Base-by-base conservation (phyloP, 2,797 vertebrate genomes). In the Coregonus ussuriensis region DNA sequence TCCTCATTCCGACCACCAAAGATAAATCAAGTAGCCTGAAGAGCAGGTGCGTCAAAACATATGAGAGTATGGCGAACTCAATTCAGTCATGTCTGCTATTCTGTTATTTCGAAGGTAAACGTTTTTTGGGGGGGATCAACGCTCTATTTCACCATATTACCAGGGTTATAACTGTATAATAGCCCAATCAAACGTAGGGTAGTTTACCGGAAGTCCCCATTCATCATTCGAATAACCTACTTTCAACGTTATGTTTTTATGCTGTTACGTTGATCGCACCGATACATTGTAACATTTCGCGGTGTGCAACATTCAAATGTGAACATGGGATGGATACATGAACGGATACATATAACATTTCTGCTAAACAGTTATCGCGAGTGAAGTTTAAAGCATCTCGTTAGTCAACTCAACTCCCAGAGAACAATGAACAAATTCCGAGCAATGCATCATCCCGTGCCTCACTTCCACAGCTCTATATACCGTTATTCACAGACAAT, bases 341-440 rank as follows among this genome's bases (percentile, higher is more conserved):
- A 47, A 25, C 59, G 5, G 21, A 62, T 62, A 25, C 59, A 25
- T 62, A 21, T 63, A 63, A 63, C n/a, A 63, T 9, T 29, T 11
- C 0, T 63, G 21, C 9, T 11, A 63, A 63, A 63, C 2, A 3
- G 9, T 63, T 9, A 2, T 63, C 59, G 25, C 21, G 59, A 63
- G 59, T 63, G 21, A 63, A 63, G 59, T 63, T 63, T 63, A 63
- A 63, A 63, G 59, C 59, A 47, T 47, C 41, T 47, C 9, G 41
- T 47, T 13, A 1, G 59, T 9, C 59, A 63, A 25, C 21, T 25
- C 59, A 29, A 63, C 59, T 25, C 59, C 59, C 21, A 29, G 59
- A 63, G 59, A 63, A 63, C 59, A 63, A 63, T 63, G 59, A 63
- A 63, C 21, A 63, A 21, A 63, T 25, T 25, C 59, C 59, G 59